Evolutionary conservation across 1,140 invertebrate species (phyloP).

Genomic region (Zelostemma sp.): DNA sequence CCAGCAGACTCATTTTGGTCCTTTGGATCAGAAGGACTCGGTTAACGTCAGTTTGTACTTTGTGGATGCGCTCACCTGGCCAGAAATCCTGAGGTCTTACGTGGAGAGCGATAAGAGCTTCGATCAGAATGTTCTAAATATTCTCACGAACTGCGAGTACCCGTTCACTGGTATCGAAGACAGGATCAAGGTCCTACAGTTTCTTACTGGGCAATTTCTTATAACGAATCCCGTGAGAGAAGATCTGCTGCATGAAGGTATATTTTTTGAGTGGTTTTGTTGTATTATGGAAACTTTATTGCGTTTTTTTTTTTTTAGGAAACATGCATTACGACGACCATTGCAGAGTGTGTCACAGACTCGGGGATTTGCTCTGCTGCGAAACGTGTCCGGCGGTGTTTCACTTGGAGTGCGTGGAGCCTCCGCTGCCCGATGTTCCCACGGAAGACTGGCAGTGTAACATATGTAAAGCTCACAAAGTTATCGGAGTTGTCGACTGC

Average conservation of each 20-base stretch:
- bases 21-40: slow-evolving; percentile 95
- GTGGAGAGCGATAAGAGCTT: slow-evolving; percentile 89
- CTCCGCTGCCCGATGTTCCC: slow-evolving; percentile 91
- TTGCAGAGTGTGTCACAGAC: slow-evolving; percentile 93
- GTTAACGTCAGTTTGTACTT: slow-evolving; percentile 93
- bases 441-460: slow-evolving; percentile 97
- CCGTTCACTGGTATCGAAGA: slow-evolving; percentile 88
- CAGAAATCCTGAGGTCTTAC: slow-evolving; percentile 89
- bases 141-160: slow-evolving; percentile 85
- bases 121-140: slow-evolving; percentile 78
- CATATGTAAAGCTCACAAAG: slow-evolving; percentile 91
- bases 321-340: slow-evolving; percentile 96
- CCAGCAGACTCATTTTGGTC: slow-evolving; percentile 95
- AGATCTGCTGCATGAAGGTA: slow-evolving; percentile 94
- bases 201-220: slow-evolving; percentile 94
- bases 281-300: background rate
- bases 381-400: slow-evolving; percentile 97
- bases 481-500: slow-evolving; percentile 93
- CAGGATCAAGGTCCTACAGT: slow-evolving; percentile 88
- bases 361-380: slow-evolving; percentile 96
- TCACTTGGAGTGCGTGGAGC: slow-evolving; percentile 95
- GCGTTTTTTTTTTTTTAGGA: slow-evolving; percentile 71
- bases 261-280: slow-evolving; percentile 21
- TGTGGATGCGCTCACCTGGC: slow-evolving; percentile 95
- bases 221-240: slow-evolving; percentile 94